Evolutionary conservation across 2,113 vertebrate species (phyloP), one percentile per base, ranked within the genome.

Genomic region (Hydropotes inermis): DNA sequence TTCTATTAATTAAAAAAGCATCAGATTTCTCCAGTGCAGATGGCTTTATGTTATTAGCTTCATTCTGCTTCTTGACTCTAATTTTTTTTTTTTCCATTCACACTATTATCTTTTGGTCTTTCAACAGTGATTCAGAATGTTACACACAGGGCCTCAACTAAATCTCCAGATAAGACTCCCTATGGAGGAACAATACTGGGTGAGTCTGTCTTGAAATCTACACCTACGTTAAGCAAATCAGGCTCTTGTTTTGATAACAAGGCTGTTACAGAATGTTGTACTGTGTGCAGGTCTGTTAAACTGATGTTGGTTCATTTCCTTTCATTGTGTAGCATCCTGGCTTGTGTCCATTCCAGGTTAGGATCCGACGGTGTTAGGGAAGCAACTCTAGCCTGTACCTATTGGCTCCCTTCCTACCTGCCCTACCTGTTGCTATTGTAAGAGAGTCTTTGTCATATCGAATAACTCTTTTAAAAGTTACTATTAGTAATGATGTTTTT

Each of bases 121-220:
- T 98, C 95, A 87, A 97, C 98, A 99, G 99, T 99, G 97, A 98
- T 99, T 98, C 99, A 99, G 96, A 99, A 99, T 94, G 36, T 98
- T 57, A 98, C 98, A 89, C 98, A 98, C 81, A 98, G 97, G 78
- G 98, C 98, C 0, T 98, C 98, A 54, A 79, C 98, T 82, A 99
- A 99, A 97, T 90, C 98, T 45, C 86, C 98, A 47, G 98, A 98
- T 27, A 98, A 85, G 85, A 97, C 97, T 97, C 98, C 99, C 33
- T 84, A 98, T 54, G 98, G 99, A 97, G 99, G 98, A 98, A 98
- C 98, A 36, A 99, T 99, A 98, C 82, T 99, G 97, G 98, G 99
- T 99, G 97, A 99, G 93, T 98, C 28, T 12, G n/a, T 93, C 30
- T 88, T 76, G n/a, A 94, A 81, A 70, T 88, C 17, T 47, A 4